Conservation (phyloP, 2,888 invertebrate species). For the Tipula helvola region DNA sequence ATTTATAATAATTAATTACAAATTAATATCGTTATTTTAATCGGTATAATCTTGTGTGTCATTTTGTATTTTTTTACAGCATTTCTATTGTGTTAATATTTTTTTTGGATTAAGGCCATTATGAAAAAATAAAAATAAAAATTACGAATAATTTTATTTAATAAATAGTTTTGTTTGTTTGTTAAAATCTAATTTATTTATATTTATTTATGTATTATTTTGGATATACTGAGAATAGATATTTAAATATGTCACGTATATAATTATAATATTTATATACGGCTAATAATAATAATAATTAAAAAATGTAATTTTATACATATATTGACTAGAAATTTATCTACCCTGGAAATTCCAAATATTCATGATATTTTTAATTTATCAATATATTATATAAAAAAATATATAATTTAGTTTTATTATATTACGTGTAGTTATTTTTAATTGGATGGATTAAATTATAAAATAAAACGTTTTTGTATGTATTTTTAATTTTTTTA, state of each 20-base stretch:
- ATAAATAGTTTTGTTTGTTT: not conserved
- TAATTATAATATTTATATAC: not conserved
- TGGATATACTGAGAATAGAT: not conserved
- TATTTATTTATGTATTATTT: not conserved
- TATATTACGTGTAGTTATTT: not conserved
- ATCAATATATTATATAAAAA: not conserved
- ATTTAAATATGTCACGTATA: not conserved
- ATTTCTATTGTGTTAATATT: not conserved
- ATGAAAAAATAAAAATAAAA: not conserved
- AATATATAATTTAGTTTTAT: not conserved
- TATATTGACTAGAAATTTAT: not conserved
- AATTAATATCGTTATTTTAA: not conserved
- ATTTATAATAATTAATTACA: not conserved
- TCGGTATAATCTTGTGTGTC: not conserved
- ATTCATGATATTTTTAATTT: not conserved
- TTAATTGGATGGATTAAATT: not conserved
- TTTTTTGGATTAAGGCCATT: not conserved
- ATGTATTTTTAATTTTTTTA: not conserved
- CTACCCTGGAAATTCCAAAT: not conserved
- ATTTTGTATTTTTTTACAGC: not conserved
- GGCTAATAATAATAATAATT: not conserved
- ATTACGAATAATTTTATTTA: not conserved
- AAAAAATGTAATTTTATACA: not conserved
- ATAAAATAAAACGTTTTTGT: not conserved
- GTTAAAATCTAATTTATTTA: not conserved